These are phyloP conservation scores for Ispidina picta DNA, from an alignment of 2,797 vertebrate species.

Conservation along the genomic window DNA sequence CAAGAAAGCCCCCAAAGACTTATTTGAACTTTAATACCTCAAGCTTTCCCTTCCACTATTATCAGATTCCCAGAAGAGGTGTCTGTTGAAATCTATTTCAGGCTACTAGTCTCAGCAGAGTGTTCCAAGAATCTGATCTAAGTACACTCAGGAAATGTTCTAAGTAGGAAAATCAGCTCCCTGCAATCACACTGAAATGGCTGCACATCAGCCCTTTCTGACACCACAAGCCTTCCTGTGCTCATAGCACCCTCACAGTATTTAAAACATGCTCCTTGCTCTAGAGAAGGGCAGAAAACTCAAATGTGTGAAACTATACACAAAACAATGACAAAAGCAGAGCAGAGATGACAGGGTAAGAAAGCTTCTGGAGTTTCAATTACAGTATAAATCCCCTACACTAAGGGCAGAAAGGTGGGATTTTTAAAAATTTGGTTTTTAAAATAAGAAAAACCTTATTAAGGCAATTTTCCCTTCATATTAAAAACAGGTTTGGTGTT, in stretches of 20 bases:
- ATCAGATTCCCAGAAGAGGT: background rate
- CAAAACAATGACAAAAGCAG: background rate
- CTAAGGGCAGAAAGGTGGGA: background rate
- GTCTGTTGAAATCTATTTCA: background rate
- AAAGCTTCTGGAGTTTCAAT: background rate
- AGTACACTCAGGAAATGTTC: background rate
- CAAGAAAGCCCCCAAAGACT: background rate
- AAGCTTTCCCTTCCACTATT: background rate
- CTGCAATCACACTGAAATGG: rapidly evolving
- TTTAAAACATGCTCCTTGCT: background rate
- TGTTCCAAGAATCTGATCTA: background rate
- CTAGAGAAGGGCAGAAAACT: background rate
- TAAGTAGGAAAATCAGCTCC: background rate
- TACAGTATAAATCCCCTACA: background rate
- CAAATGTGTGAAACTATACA: background rate
- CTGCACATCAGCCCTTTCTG: background rate
- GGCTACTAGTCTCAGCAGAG: background rate
- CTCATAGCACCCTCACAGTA: background rate
- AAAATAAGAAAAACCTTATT: background rate
- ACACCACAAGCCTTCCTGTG: background rate
- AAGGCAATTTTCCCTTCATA: background rate
- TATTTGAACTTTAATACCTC: background rate
- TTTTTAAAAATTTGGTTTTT: background rate
- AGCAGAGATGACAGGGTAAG: background rate
- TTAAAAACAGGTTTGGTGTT: background rate